Evolutionary conservation across 2,797 vertebrate species (phyloP).

Genomic region (Peromyscus eremicus): DNA sequence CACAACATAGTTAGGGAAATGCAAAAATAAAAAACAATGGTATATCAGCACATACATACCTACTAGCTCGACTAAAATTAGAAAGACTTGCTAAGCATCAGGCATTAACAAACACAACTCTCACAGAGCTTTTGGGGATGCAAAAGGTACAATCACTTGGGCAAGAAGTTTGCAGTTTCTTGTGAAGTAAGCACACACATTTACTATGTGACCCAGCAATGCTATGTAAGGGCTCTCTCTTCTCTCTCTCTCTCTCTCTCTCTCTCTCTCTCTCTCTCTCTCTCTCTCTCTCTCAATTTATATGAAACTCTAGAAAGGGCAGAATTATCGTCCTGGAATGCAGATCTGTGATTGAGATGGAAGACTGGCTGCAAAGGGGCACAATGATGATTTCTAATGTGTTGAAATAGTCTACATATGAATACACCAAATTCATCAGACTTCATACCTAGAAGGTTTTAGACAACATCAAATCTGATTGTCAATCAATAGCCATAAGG

Average conservation of each 20-base stretch:
- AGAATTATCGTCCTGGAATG: neutral
- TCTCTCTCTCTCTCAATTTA: neutral
- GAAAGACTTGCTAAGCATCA: neutral
- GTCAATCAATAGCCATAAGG: neutral
- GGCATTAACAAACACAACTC: neutral
- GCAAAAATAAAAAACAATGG: neutral
- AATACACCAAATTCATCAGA: neutral
- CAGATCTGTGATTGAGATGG: neutral
- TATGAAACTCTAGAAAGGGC: neutral
- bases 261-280: too few species aligned
- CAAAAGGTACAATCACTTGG: neutral
- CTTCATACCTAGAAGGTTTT: neutral
- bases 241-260: too few species aligned
- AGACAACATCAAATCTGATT: neutral
- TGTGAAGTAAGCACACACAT: neutral
- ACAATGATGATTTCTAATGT: neutral
- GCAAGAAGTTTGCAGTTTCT: constrained; percentile 10
- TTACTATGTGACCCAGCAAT: neutral
- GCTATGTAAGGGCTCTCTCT: neutral
- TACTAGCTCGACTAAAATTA: neutral
- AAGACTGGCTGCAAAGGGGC: neutral
- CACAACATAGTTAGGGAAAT: neutral
- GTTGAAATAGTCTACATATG: neutral
- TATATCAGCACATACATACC: neutral
- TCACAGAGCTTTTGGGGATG: neutral